These are phyloP conservation scores for Rachycentron canadum DNA, from an alignment of 2,797 vertebrate genomes.

Conservation along the genomic window DNA sequence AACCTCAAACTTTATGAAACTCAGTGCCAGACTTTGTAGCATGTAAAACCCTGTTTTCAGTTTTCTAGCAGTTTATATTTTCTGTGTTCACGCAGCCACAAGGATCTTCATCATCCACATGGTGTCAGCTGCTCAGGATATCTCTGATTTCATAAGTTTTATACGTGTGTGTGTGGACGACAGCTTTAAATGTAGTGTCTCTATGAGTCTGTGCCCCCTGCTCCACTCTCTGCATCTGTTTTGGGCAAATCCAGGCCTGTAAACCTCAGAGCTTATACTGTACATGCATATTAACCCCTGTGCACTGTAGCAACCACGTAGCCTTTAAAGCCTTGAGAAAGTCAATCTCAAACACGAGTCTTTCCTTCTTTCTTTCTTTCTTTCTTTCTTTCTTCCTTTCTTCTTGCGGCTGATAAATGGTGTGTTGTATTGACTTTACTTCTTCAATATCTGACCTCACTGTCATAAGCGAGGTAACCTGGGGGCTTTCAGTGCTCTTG, in stretches of 20 bases:
- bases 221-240: too few species aligned
- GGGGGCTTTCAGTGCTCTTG: conserved; percentile 64
- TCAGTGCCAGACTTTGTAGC: background rate
- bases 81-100: too few species aligned
- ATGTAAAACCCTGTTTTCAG: too few species aligned
- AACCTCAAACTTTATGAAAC: background rate
- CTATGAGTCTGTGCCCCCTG: too few species aligned
- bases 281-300: background rate
- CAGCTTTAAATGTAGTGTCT: too few species aligned
- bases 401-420: conserved; percentile 64
- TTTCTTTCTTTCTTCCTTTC: conserved; percentile 8
- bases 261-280: background rate
- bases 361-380: background rate
- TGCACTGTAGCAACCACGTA: background rate
- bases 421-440: conserved; percentile 76
- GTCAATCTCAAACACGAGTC: background rate
- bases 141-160: background rate
- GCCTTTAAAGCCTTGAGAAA: background rate
- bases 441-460: conserved; percentile 73
- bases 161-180: background rate
- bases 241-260: background rate
- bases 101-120: too few species aligned
- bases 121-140: too few species aligned
- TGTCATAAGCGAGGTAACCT: conserved; percentile 72
- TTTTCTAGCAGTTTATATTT: too few species aligned